Evolutionary conservation across 2,797 vertebrate genomes (phyloP).

Genomic region (Sandelia bainsii): DNA sequence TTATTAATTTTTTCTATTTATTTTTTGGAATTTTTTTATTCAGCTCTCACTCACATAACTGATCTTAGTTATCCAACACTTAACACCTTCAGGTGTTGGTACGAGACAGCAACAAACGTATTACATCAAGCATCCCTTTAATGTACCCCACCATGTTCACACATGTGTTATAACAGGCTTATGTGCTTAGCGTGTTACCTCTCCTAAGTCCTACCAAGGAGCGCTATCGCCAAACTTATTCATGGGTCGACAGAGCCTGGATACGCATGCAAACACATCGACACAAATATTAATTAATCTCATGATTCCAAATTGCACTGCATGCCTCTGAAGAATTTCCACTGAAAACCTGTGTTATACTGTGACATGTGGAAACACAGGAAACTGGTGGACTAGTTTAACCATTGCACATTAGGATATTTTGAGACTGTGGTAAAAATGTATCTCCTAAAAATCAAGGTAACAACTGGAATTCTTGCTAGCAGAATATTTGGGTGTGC

Average conservation of each 20-base stretch:
- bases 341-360: conserved; percentile 43
- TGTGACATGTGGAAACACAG: conserved; percentile 25
- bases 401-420: background rate
- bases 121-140: conserved; percentile 27
- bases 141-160: conserved; percentile 61
- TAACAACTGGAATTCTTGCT: conserved; percentile 19
- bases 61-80: conserved; percentile 22
- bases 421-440: conserved; percentile 15
- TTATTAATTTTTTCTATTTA: background rate
- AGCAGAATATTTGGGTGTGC: conserved; percentile 14
- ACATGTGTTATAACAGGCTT: conserved; percentile 85
- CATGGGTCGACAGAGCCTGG: conserved; percentile 50
- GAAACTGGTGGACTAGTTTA: conserved; percentile 17
- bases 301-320: conserved; percentile 53
- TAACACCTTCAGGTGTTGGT: conserved; percentile 38
- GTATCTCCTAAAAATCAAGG: conserved; percentile 23
- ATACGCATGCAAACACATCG: conserved; percentile 32
- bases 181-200: conserved; percentile 77
- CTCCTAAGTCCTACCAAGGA: conserved; percentile 69
- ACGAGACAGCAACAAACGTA: conserved; percentile 17
- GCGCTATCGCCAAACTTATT: conserved; percentile 69
- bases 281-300: conserved; percentile 36
- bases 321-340: conserved; percentile 49
- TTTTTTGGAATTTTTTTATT: background rate
- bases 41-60: background rate